Conservation (phyloP, 2,888 invertebrate genomes). For the Pristionchus arcanus region DNA sequence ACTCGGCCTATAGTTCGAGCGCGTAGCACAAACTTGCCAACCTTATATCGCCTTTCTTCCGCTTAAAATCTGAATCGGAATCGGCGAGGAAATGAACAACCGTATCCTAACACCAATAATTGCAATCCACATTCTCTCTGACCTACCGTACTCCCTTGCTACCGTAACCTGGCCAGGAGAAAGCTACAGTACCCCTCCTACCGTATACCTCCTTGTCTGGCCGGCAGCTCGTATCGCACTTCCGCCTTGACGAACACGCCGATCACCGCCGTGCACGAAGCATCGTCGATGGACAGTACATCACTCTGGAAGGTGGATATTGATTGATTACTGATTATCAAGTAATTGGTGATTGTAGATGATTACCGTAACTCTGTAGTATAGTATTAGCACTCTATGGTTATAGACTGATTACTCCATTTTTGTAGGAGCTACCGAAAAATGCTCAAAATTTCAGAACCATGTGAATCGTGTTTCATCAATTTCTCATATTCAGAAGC, state of each 20-base stretch:
- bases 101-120: background rate
- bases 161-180: no score
- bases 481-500: no score
- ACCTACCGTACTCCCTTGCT: background rate
- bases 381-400: no score
- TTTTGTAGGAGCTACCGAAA: background rate
- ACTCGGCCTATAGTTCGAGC: no score
- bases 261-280: background rate
- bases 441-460: background rate
- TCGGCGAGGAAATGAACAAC: background rate
- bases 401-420: no score
- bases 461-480: no score
- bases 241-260: slow-evolving; percentile 48
- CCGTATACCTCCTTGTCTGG: background rate
- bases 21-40: no score
- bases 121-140: no score
- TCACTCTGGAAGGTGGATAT: slow-evolving; percentile 11
- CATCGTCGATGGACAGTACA: slow-evolving; percentile 9
- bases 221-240: slow-evolving; percentile 13
- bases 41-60: no score
- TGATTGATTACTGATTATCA: background rate
- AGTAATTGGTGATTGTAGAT: no score
- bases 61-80: no score
- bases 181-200: background rate
- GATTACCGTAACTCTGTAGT: no score